Base-by-base conservation (phyloP, 1,140 invertebrate species). In the Drosophila subobscura region DNA sequence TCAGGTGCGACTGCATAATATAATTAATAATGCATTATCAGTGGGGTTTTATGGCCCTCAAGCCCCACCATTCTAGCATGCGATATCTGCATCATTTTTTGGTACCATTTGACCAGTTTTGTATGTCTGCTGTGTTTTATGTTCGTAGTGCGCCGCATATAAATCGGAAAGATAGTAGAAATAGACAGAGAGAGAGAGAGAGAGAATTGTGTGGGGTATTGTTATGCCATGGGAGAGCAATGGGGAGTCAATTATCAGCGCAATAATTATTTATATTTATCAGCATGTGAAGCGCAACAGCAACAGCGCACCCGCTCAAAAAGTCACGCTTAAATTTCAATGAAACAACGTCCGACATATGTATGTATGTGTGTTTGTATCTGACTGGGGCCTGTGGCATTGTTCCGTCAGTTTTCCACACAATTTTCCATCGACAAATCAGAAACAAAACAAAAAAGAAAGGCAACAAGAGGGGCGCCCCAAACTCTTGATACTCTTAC, bases 211-310 rank as follows among this genome's bases (percentile, higher is more conserved):
- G 25, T 29, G 52, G 40, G 50, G 51, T 77, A 64, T 63, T 74
- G 60, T 71, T 64, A 25, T 66, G 53, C 57, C 70, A 51, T 75
- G 64, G 42, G 45, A 73, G 60, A 60, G 27, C 50, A 37, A 37
- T 37, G 33, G 33, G 25, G 58, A 68, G 73, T 49, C 83, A 86
- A 86, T 86, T 86, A 86, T 86, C 83, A 72, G 66, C 66, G 44
- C 78, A 89, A 81, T 88, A 88, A 86, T 83, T 88, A 75, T 78
- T 68, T 78, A 76, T 83, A 86, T 77, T 73, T 83, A 81, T 76
- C 56, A 77, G 56, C 56, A 78, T 73, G 57, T 78, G 68, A 59
- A 80, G 45, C 58, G 33, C 41, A 45, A 72, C 51, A 72, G 41
- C 52, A 54, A 50, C 71, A 46, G 55, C 57, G 63, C 71, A 57